Base-by-base conservation (phyloP, 2,888 invertebrate genomes). In the Melipona bicolor region DNA sequence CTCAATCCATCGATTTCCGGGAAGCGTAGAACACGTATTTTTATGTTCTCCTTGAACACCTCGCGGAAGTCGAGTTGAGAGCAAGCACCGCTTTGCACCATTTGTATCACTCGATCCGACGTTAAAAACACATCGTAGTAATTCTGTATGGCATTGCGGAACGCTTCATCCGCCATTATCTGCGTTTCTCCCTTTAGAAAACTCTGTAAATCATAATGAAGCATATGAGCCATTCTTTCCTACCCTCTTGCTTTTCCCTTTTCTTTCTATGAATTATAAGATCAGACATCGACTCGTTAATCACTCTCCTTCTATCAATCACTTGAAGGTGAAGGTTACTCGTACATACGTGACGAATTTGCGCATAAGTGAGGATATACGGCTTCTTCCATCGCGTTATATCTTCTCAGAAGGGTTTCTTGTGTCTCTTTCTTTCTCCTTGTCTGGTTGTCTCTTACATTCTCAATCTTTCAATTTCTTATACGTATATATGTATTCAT, bases 1-100 rank as follows among this genome's bases (percentile, higher is more conserved):
- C 99, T 99, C 91, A 99, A 95, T 88, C 99, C 99, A 95, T 99
- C 99, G 94, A 99, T 99, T 96, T 99, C 99, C 88, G 99, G 99
- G 93, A 99, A 96, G 93, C 98, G 99, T 95, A 98, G 97, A 94
- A 99, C 99, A 95, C 99, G 96, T 95, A 99, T 99, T 95, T 99
- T 99, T 93, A 99, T 99, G 95, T 99, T 99, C 95, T 98, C 99
- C 95, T 98, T 97, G 95, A 98, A 98, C 80, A 99, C 99, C 96
- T 99, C 99, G 90, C 99, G 97, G 95, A 99, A 99, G 96, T 99
- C 99, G 95, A 99, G 97, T 92, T 99, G 98, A 69, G 99, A 99
- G 95, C 99, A 99, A 87, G 99, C 99, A 62, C 99, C 99, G 77
- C 99, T 98, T 92, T 98, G 97, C 74, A 99, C 99, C 98, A 99